Conservation (phyloP, 2,797 vertebrate genomes). For the Heterohyrax brucei region DNA sequence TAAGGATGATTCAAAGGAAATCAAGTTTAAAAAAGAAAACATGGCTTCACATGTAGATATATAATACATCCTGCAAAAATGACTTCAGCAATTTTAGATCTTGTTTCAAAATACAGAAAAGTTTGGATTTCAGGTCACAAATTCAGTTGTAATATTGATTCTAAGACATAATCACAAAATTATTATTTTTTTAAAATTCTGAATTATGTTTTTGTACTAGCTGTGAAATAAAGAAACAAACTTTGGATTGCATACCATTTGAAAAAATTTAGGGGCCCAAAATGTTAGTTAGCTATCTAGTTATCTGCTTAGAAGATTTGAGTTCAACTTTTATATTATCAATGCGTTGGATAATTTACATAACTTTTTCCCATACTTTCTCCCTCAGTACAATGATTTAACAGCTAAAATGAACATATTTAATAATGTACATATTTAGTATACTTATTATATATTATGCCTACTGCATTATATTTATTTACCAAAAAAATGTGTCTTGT, state of each 20-base stretch:
- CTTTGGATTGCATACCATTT: neutral
- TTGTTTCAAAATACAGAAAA: neutral
- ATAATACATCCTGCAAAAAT: neutral
- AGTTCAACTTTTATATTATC: neutral
- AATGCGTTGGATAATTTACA: neutral
- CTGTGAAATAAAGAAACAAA: neutral
- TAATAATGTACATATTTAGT: neutral
- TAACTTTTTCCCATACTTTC: neutral
- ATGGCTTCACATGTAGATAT: neutral
- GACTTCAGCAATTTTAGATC: neutral
- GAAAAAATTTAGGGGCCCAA: neutral
- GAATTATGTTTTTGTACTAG: neutral
- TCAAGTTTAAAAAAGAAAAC: neutral
- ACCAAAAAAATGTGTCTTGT: neutral
- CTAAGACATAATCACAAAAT: neutral
- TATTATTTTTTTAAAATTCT: neutral
- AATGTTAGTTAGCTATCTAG: neutral
- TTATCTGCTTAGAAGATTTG: neutral
- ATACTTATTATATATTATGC: neutral
- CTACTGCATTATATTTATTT: slow-evolving; percentile 35
- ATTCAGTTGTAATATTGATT: neutral
- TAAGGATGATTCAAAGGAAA: too few relatives aligned
- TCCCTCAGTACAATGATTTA: neutral
- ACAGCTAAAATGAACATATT: neutral
- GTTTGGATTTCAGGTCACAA: neutral